Percentiles rank a stretch among this genome's conserved stretches.
Evolutionary conservation across 2,797 vertebrate genomes (phyloP).

Genomic region (Anguilla megastoma): DNA sequence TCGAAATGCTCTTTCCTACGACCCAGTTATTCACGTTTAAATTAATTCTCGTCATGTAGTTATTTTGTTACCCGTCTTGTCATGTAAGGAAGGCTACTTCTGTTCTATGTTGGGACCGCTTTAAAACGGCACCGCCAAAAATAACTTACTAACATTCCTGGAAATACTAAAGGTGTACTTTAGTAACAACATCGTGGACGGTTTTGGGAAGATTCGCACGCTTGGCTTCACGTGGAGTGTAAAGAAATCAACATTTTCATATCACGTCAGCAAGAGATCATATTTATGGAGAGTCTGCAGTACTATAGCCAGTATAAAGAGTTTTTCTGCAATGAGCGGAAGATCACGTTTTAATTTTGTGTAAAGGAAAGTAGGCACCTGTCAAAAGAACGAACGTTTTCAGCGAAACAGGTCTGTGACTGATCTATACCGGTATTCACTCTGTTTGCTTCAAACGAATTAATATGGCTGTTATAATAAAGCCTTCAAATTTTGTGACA

Average conservation of each 20-base stretch:
- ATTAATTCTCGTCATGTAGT: not conserved
- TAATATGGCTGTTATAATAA: not conserved
- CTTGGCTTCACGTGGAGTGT: constrained; percentile 5
- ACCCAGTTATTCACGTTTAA: not conserved
- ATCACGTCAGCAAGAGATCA: not conserved
- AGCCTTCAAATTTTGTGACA: not conserved
- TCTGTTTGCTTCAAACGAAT: not conserved
- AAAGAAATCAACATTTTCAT: not conserved
- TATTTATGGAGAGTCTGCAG: not conserved
- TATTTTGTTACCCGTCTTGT: not conserved
- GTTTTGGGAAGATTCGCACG: not conserved
- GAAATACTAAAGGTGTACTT: not conserved
- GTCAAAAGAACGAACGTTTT: not conserved
- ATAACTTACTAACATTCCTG: constrained; percentile 1
- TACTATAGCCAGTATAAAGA: not conserved
- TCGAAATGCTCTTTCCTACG: not conserved
- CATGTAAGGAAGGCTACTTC: not conserved
- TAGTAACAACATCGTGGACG: not conserved
- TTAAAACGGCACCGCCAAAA: not conserved
- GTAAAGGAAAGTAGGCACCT: not conserved
- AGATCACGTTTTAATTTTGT: not conserved
- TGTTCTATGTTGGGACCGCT: not conserved
- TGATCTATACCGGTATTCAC: not conserved
- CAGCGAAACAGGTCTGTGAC: not conserved
- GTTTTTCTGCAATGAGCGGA: not conserved